Evolutionary conservation across 2,113 vertebrate genomes (phyloP), one percentile per base, ranked within the genome.

Genomic region (Vulpes ferrilata): DNA sequence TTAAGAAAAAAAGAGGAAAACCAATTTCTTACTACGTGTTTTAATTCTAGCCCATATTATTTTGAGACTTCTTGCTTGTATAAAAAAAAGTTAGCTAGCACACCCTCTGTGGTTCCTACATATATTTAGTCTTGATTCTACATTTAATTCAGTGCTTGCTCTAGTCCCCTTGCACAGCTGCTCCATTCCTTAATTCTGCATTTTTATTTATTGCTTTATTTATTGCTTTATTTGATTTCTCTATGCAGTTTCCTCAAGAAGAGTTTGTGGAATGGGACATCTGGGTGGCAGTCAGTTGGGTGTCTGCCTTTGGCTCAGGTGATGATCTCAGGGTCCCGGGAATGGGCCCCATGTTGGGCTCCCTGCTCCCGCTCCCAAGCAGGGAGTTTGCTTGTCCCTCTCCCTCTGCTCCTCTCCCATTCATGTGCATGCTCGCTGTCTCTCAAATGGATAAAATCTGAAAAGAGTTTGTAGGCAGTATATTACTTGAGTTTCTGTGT

Each of bases 181-280:
- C 59, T 81, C 32, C n/a, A 25, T 85, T 85, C 20, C 7, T 38
- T 74, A 81, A 55, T 92, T 89, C 43, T 88, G 85, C 35, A 19
- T 48, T 80, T 97, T n/a, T 69, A 7, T 88, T 51, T 69, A 48
- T 82, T 22, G 30, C 53, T 92, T 79, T 88, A 79, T 88, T 32
- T 81, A 48, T 82, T 22, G 30, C 53, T 92, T 79, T 88, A 79
- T 88, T 32, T 81, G 76, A 43, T 84, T 87, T 97, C 23, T 55
- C 60, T 78, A 53, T 57, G 53, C 23, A 43, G 9, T 51, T 23
- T 65, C 51, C 22, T 91, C 51, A 84, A 62, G 60, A 84, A 62
- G 60, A 80, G 55, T 86, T 62, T 85, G 64, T 67, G 80, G 71
- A 3, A 57, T 53, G 51, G 79, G 5, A 30, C 3, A 16, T 30